Percentiles rank a stretch among this genome's conserved stretches.
These are phyloP conservation scores for Clitarchus hookeri DNA, from an alignment of 2,888 invertebrate genomes.

Conservation along the genomic window DNA sequence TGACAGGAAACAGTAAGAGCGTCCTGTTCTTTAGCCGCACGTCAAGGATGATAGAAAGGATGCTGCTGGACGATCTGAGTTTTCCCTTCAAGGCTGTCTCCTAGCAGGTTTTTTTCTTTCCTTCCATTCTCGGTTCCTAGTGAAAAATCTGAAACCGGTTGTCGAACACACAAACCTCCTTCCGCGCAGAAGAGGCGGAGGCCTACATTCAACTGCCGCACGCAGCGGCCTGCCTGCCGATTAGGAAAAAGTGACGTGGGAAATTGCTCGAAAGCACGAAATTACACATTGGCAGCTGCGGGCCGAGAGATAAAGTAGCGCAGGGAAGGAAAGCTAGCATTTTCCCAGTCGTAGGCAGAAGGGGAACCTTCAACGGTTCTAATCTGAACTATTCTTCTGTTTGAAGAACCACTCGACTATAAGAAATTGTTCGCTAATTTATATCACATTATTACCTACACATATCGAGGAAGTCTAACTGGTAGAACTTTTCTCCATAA, in stretches of 20 bases:
- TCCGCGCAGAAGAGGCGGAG: background rate
- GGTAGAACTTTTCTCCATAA: too few species aligned
- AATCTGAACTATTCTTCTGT: too few species aligned
- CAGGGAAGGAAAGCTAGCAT: background rate
- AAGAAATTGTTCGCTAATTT: too few species aligned
- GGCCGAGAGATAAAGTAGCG: background rate
- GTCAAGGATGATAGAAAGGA: background rate
- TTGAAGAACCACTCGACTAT: too few species aligned
- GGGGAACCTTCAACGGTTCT: too few species aligned
- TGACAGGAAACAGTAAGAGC: too few species aligned
- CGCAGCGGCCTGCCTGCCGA: background rate
- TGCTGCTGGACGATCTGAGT: background rate
- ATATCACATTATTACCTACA: too few species aligned
- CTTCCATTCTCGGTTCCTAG: background rate
- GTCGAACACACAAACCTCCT: slow-evolving; percentile 9
- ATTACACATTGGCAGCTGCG: background rate
- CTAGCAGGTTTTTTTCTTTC: background rate
- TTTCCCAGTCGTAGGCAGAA: background rate
- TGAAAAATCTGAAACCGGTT: background rate
- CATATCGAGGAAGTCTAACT: too few species aligned
- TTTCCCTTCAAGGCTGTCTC: background rate
- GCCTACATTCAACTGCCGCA: background rate
- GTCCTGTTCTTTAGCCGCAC: too few species aligned
- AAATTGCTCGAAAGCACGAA: background rate
- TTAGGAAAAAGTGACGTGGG: background rate